phyloP scores from a whole-genome alignment of 2,113 vertebrate species.

The Panthera leo region DNA sequence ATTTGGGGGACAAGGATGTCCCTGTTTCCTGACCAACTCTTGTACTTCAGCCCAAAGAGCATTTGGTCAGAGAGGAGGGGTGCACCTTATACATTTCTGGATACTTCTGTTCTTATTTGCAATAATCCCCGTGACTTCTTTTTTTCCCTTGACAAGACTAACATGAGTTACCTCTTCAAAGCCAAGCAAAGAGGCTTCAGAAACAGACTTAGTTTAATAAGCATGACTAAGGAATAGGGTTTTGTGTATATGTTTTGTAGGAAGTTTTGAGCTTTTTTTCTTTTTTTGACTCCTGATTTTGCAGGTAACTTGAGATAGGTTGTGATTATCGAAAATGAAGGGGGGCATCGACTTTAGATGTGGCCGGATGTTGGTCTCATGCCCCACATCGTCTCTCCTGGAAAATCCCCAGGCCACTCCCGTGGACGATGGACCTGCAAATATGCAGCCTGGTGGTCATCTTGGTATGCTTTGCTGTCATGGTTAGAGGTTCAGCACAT shows the following conservation, averaged over 20 bases:
- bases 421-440: fast-evolving
- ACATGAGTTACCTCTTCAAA: background rate
- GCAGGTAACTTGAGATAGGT: background rate
- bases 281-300: background rate
- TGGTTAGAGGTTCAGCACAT: background rate
- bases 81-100: background rate
- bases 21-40: background rate
- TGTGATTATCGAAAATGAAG: background rate
- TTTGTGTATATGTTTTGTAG: background rate
- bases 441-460: fast-evolving
- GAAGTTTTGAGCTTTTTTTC: background rate
- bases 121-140: background rate
- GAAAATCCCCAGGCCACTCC: background rate
- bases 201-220: background rate
- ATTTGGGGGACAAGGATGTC: background rate
- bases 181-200: background rate
- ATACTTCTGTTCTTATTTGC: background rate
- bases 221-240: background rate
- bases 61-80: background rate
- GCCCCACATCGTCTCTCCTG: background rate
- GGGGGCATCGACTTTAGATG: background rate
- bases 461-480: background rate
- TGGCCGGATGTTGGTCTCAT: background rate
- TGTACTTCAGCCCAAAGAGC: background rate
- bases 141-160: background rate